Base-by-base conservation (phyloP, 2,888 invertebrate genomes). In the Tetheella fluctuosa region DNA sequence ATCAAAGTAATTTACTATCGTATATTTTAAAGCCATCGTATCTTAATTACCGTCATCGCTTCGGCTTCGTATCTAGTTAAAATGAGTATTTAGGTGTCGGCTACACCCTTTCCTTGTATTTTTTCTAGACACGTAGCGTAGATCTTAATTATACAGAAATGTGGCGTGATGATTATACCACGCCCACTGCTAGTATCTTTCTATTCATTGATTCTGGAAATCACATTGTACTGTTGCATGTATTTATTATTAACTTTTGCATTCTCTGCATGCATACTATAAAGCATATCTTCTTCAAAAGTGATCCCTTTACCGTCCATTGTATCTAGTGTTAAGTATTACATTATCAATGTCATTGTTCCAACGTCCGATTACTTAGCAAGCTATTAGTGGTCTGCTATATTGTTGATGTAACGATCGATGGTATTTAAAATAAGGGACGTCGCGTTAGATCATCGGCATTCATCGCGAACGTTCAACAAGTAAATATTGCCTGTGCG, bases 401-500 rank as follows among this genome's bases (percentile, higher is more conserved):
- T 48, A 48, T 48, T 48, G 48, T 48, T 37, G 39, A 57, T 56
- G 52, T 59, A 52, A 59, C 53, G 57, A 54, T 34, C 54, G 56
- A 25, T 23, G 62, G 57, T 57, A 67, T 72, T 67, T 60, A 53
- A 39, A 59, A 62, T 57, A 60, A 58, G 58, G 58, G 62, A 57
- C 30, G 52, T 28, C 42, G 39, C 13, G 23, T 76, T 77, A 69
- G 65, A 74, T 77, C 77, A 77, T 72, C 71, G 63, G 69, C 56
- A 74, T 74, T 69, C 73, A 68, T 61, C 62, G 63, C 55, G 60
- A 48, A 20, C 30, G 59, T 53, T 54, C 62, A 54, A 59, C 62
- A 64, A 69, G 69, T 74, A 73, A 76, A 76, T 76, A 70, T 76
- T 71, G 56, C 64, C 65, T 39, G 66, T 70, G 52, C 52, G 37